Base-by-base conservation (phyloP, 2,113 vertebrate genomes). In the Chloropsis cyanopogon region DNA sequence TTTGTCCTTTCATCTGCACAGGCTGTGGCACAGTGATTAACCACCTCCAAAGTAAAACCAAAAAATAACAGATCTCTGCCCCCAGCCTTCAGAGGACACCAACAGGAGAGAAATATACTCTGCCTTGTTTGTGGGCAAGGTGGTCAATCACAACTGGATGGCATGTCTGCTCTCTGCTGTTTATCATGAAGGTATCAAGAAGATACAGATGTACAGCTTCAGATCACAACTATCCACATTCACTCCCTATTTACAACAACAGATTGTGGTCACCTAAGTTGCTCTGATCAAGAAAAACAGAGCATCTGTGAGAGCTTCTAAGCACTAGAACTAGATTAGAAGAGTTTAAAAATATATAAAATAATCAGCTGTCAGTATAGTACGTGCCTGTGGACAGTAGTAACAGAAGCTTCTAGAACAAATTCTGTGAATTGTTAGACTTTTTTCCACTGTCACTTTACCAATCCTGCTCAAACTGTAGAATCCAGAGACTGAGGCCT, bases 1-100 rank as follows among this genome's bases (percentile, higher is more conserved):
- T 89, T 80, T 76, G 75, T 91, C 82, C 95, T 92, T 85, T 88
- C 94, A 79, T 85, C 73, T 60, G 26, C 52, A 56, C 72, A 79
- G 83, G 12, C 65, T 14, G 33, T 1, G 21, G 81, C 49, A 72
- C 81, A 82, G 33, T 79, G 95, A 95, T 93, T 82, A 92, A 96
- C 65, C 41, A 3, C 41, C 86, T 61, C 11, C 63, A 22, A 68
- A 91, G 82, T 15, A 49, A 79, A 68, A 56, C 22, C 83, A 78
- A 63, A 93, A 77, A 35, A 21, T 18, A 92, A 65, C 70, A 73
- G 23, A 69, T 82, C 53, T 82, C 49, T 75, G 28, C 31, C 53
- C 60, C 50, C 1, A 2, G 49, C 13, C 70, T 61, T 65, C 82
- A 70, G 66, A 92, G 69, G 65, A 90, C 35, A 47, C 35, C 6